Evolutionary conservation across 2,113 vertebrate species (phyloP).

Genomic region (Drymodes brunneopygia): DNA sequence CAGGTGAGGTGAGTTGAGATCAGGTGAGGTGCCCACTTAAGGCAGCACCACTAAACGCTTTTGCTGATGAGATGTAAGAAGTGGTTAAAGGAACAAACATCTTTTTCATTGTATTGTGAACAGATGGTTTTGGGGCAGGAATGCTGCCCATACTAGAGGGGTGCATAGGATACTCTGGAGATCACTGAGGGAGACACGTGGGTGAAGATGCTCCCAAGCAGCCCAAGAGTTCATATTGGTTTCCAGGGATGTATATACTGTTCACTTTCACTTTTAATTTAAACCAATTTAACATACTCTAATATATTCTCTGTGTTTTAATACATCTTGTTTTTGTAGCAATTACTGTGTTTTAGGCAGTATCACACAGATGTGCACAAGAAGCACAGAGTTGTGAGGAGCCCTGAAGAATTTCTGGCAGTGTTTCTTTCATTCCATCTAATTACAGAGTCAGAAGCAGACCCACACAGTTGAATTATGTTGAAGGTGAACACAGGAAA

Average conservation of each 20-base stretch:
- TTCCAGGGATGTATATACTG: neutral
- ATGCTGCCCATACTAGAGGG: neutral
- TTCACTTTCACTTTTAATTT: neutral
- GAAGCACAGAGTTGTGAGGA: neutral
- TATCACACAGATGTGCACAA: neutral
- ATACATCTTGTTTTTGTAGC: neutral
- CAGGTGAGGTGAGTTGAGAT: neutral
- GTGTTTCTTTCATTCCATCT: neutral
- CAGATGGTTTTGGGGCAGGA: neutral
- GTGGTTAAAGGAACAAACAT: neutral
- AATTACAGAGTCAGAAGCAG: neutral
- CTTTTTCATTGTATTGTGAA: neutral
- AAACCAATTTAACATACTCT: neutral
- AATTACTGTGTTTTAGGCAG: conserved; percentile 5
- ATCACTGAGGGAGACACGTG: too few relatives aligned
- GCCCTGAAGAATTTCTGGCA: neutral
- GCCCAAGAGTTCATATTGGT: neutral
- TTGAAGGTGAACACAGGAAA: neutral
- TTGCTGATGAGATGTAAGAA: neutral
- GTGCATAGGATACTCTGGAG: neutral
- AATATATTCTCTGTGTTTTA: neutral
- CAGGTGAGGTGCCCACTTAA: fast-evolving
- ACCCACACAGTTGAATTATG: neutral
- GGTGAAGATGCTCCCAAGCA: neutral
- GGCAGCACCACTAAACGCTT: neutral